Conservation (phyloP, 2,888 invertebrate species). For the Eristalis pertinax region DNA sequence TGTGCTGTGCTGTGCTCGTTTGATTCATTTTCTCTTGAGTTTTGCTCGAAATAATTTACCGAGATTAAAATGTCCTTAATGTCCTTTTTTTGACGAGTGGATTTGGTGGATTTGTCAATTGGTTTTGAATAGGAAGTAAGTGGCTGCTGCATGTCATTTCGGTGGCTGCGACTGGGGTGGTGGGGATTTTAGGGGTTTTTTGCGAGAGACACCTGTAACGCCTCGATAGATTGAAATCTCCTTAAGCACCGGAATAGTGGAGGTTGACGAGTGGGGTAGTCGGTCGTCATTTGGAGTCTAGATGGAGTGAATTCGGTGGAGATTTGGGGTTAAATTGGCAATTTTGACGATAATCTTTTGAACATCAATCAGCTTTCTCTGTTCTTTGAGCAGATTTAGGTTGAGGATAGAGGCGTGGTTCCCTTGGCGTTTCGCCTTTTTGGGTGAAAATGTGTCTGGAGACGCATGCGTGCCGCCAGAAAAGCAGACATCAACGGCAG, state of each 20-base stretch:
- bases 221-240: conserved; percentile 21
- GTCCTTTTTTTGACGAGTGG: neutral
- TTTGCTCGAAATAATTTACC: neutral
- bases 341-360: no score
- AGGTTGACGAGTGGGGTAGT: neutral
- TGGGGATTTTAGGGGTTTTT: neutral
- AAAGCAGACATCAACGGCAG: no score
- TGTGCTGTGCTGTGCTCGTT: neutral
- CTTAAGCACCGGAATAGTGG: neutral
- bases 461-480: no score
- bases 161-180: neutral
- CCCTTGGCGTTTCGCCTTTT: no score
- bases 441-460: no score
- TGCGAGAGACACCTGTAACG: conserved; percentile 36
- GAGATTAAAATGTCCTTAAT: conserved; percentile 20
- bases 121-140: conserved; percentile 6
- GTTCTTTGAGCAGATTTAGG: no score
- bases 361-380: no score
- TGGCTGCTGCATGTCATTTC: neutral
- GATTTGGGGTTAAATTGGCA: no score
- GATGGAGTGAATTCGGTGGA: neutral
- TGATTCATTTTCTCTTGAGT: neutral
- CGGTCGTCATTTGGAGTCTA: neutral
- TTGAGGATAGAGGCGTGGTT: no score
- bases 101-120: neutral